Evolutionary conservation across 2,113 vertebrate species (phyloP).

Genomic region (Nerophis lumbriciformis): DNA sequence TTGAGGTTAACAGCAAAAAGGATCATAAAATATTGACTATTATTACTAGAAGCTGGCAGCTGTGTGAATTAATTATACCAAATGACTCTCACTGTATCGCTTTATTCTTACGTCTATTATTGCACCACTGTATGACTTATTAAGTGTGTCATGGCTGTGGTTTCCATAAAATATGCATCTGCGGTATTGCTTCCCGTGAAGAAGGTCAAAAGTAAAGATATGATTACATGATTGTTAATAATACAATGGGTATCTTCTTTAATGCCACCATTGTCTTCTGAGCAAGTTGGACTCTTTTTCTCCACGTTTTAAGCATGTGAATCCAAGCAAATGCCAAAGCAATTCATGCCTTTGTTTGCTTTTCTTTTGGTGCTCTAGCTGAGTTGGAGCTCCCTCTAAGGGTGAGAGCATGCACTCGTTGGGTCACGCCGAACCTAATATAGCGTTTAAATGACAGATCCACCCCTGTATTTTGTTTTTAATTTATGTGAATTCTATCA

Average conservation of each 20-base stretch:
- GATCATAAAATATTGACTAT: not conserved
- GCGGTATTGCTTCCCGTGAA: not conserved
- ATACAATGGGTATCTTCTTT: not conserved
- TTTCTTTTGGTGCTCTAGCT: not conserved
- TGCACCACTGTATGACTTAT: constrained; percentile 28
- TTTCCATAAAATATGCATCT: constrained; percentile 25
- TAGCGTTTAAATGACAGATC: not conserved
- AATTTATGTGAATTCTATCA: not conserved
- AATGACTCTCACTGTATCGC: constrained; percentile 5
- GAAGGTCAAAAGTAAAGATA: not conserved
- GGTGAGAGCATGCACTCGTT: constrained; percentile 11
- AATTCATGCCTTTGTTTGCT: constrained; percentile 1
- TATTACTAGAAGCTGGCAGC: constrained; percentile 9
- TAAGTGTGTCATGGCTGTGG: constrained; percentile 17
- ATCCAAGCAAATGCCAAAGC: constrained; percentile 11
- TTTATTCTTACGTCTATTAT: constrained; percentile 24
- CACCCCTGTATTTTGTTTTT: not conserved
- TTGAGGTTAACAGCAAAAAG: not conserved
- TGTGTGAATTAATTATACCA: constrained; percentile 19
- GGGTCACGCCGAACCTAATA: not conserved
- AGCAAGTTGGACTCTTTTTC: constrained; percentile 5
- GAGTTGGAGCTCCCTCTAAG: constrained; percentile 58
- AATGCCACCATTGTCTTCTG: constrained; percentile 7
- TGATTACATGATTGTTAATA: constrained; percentile 1
- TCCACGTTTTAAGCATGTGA: constrained; percentile 1